A percentile compares a stretch with the other conserved stretches of the same genome.
Conservation (phyloP, 2,797 vertebrate genomes). For the Darevskia mixta region DNA sequence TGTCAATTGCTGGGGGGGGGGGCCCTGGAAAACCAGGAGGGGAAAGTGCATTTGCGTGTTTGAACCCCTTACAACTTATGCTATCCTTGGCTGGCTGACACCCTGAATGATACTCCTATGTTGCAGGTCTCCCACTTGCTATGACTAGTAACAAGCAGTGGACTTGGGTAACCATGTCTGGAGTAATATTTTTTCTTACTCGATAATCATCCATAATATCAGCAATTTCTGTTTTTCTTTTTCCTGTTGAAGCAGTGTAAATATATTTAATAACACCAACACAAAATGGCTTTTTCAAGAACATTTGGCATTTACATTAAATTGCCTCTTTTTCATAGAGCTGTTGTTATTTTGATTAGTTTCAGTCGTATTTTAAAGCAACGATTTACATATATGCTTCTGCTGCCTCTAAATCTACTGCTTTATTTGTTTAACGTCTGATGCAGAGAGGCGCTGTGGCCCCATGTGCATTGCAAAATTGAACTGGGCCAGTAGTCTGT, state of each 20-base stretch:
- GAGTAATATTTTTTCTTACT: not conserved
- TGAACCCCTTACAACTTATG: not conserved
- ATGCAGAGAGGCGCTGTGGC: conserved; percentile 17
- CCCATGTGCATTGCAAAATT: conserved; percentile 21
- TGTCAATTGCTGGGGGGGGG: too few relatives aligned
- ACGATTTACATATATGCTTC: conserved; percentile 28
- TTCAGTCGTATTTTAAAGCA: not conserved
- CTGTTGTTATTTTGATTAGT: conserved; percentile 50
- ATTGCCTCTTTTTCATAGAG: conserved; percentile 23
- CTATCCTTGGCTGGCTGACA: not conserved
- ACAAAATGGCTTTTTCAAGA: conserved; percentile 35
- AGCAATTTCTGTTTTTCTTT: conserved; percentile 2
- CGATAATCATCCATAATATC: not conserved
- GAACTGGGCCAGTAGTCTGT: not conserved
- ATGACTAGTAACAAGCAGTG: too few relatives aligned
- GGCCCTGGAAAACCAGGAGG: not conserved
- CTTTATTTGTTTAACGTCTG: conserved; percentile 53
- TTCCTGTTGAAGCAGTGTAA: conserved; percentile 26
- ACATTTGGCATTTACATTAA: conserved; percentile 25
- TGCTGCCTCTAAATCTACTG: conserved; percentile 32
- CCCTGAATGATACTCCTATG: not conserved
- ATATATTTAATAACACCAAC: conserved; percentile 20
- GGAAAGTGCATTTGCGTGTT: not conserved
- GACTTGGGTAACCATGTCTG: too few relatives aligned
- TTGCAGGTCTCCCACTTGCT: too few relatives aligned